Base-by-base conservation (phyloP, 2,888 invertebrate species). In the Aradus depressus region DNA sequence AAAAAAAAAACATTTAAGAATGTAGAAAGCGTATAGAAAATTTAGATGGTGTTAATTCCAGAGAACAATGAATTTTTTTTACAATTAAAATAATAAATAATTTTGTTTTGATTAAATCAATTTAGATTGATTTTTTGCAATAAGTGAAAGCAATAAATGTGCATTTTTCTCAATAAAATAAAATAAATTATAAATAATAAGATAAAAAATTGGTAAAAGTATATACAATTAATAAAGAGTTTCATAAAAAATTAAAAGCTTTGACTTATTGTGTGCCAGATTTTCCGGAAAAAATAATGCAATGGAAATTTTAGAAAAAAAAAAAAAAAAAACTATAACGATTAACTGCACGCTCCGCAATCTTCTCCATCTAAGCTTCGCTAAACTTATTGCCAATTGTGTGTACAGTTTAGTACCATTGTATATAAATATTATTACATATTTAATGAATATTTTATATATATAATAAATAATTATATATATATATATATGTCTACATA, bases 381-480 rank as follows among this genome's bases (percentile, higher is more conserved):
- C 55, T 52, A 32, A 55, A 53, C 35, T 49, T 54, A 52, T 54
- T 53, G 56, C 53, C 56, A 52, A 56, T 56, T 55, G 49, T 56
- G 53, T 56, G 56, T 56, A 56, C 56, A 56, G 56, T 54, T 51
- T 50, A 54, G 56, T 56, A 56, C 56, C 53, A 56, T 50, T 56
- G 56, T 56, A 56, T 41, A 56, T 56, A 56, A n/a, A 53, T 52
- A 55, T 51, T 54, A 56, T 44, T 44, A 51, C 52, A 54, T 56
- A n/a, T n/a, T n/a, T n/a, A n/a, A n/a, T n/a, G n/a, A n/a, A n/a
- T n/a, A n/a, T n/a, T n/a, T n/a, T n/a, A n/a, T n/a, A n/a, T 51
- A 56, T 53, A 56, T 54, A 38, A 57, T 57, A 54, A 55, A 54
- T 55, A 51, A 57, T 50, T 57, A 57, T 53, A 51, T 52, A 56